phyloP scores from a whole-genome alignment of 2,113 vertebrate genomes.

The Boleophthalmus pectinirostris region DNA sequence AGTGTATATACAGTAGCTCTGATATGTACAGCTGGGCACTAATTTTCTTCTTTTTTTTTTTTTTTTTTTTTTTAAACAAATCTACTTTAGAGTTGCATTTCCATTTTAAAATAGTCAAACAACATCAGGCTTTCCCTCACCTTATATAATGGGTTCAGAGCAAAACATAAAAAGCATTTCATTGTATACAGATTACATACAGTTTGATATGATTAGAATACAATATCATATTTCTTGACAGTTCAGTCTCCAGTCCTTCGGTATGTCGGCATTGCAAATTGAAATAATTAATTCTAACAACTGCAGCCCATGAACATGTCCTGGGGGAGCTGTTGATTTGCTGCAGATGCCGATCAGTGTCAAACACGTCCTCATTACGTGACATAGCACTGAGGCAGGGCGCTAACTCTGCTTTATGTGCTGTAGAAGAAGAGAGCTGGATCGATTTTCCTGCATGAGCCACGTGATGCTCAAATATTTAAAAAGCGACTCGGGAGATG shows the following conservation, averaged over 20 bases:
- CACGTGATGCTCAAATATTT: conserved; percentile 11
- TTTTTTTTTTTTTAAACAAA: too few relatives aligned
- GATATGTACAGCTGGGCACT: too few relatives aligned
- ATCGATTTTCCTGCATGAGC: conserved; percentile 26
- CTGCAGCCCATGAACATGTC: conserved; percentile 36
- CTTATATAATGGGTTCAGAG: too few relatives aligned
- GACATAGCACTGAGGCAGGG: conserved; percentile 15
- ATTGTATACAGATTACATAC: too few relatives aligned
- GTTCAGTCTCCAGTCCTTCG: neutral
- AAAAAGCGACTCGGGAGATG: conserved; percentile 1
- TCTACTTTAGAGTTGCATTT: too few relatives aligned
- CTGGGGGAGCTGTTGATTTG: conserved; percentile 11
- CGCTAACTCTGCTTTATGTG: conserved; percentile 30
- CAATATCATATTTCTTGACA: neutral
- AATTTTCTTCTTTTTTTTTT: too few relatives aligned
- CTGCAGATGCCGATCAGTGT: conserved; percentile 13
- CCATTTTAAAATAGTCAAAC: too few relatives aligned
- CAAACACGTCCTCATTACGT: conserved; percentile 35
- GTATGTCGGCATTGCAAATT: neutral
- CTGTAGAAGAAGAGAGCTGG: conserved; percentile 14
- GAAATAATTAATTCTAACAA: conserved; percentile 25
- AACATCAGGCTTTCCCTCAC: too few relatives aligned
- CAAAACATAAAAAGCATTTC: neutral
- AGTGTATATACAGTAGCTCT: too few relatives aligned
- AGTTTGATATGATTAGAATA: too few relatives aligned